phyloP scores from a whole-genome alignment of 2,888 invertebrate genomes.

The Dinocampus coccinellae region DNA sequence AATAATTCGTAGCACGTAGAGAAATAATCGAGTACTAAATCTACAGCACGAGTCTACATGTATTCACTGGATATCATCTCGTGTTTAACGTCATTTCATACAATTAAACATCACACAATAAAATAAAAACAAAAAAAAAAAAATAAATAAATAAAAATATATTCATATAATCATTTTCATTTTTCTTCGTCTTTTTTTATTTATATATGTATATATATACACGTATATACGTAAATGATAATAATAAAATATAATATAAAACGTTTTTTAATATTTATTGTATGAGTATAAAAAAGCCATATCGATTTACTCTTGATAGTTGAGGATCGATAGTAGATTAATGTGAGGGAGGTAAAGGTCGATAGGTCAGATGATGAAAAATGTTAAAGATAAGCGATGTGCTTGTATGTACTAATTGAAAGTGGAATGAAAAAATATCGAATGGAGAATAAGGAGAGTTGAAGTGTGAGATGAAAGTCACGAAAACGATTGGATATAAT shows the following conservation, averaged over 20 bases:
- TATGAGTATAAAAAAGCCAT: not conserved
- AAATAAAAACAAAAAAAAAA: too few relatives aligned
- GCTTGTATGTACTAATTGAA: slow-evolving; percentile 31
- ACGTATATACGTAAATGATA: not conserved
- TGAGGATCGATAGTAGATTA: not conserved
- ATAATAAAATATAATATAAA: not conserved
- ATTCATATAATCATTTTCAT: not conserved
- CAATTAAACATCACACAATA: too few relatives aligned
- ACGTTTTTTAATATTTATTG: not conserved
- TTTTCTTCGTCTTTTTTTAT: not conserved
- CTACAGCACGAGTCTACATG: slow-evolving; percentile 1
- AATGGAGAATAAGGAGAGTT: too few relatives aligned
- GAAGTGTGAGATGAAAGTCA: slow-evolving; percentile 30
- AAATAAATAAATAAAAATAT: too few relatives aligned
- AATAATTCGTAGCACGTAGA: slow-evolving; percentile 21
- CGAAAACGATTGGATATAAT: slow-evolving; percentile 31
- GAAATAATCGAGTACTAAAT: slow-evolving; percentile 28
- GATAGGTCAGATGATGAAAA: not conserved
- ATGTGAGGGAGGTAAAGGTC: not conserved
- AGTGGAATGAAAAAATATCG: not conserved
- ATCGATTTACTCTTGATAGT: not conserved
- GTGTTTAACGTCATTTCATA: too few relatives aligned
- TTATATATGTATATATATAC: not conserved
- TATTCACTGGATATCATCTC: not conserved
- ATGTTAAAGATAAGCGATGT: slow-evolving; percentile 35